A percentile compares a stretch with the other conserved stretches of the same genome.
phyloP scores from a whole-genome alignment of 2,888 invertebrate genomes.

The Drosophila nigricruria region DNA sequence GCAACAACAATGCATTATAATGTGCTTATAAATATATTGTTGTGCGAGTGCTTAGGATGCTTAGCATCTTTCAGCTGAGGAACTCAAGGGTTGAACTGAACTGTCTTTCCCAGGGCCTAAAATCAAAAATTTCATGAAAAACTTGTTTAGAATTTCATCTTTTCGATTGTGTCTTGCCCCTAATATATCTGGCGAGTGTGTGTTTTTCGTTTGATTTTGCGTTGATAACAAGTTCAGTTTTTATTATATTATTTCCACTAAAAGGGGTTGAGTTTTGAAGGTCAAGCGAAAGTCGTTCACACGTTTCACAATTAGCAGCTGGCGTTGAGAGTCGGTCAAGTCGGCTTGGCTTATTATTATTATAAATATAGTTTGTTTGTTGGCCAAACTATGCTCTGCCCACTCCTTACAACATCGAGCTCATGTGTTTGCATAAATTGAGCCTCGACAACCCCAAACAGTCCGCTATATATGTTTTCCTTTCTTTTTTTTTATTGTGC shows the following conservation, averaged over 20 bases:
- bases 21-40: conserved; percentile 75
- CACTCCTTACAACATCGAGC: neutral
- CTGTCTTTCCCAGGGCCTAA: conserved; percentile 60
- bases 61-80: conserved; percentile 36
- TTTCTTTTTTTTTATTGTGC: conserved; percentile 26
- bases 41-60: conserved; percentile 48
- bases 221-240: conserved; percentile 76
- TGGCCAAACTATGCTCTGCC: neutral
- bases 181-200: conserved; percentile 6
- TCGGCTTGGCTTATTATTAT: conserved; percentile 28
- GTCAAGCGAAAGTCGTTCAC: conserved; percentile 75
- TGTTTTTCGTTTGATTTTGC: conserved; percentile 55
- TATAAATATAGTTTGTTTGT: conserved; percentile 22
- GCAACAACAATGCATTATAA: conserved; percentile 75
- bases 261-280: conserved; percentile 46
- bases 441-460: conserved; percentile 41
- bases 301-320: conserved; percentile 79
- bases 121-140: conserved; percentile 48
- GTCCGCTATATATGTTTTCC: conserved; percentile 5
- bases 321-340: conserved; percentile 49
- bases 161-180: conserved; percentile 21
- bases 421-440: conserved; percentile 61
- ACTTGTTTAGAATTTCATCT: conserved; percentile 68
- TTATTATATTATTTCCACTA: conserved; percentile 3
- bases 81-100: conserved; percentile 62